phyloP scores from a whole-genome alignment of 2,797 vertebrate genomes.

The Alca torda region DNA sequence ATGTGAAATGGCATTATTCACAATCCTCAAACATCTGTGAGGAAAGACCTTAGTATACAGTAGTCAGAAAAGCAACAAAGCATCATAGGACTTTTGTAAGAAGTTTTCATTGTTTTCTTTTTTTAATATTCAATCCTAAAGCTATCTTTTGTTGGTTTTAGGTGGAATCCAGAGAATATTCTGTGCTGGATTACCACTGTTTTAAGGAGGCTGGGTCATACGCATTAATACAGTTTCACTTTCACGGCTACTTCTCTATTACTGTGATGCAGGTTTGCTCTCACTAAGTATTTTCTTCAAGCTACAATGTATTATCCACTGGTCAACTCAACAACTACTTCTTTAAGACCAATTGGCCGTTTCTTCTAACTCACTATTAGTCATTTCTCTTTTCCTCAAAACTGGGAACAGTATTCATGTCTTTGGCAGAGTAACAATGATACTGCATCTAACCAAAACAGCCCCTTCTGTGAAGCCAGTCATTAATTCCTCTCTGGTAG shows the following conservation, averaged over 20 bases:
- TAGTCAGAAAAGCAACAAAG: background rate
- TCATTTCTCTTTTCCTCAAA: conserved; percentile 10
- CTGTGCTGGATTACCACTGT: background rate
- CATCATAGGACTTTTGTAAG: background rate
- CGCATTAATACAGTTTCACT: background rate
- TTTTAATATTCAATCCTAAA: background rate
- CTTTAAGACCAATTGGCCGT: background rate
- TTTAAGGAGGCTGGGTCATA: background rate
- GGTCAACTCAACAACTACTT: background rate
- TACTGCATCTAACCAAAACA: conserved; percentile 21
- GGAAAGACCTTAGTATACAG: background rate
- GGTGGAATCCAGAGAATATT: background rate
- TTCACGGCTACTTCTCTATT: background rate
- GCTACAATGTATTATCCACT: background rate
- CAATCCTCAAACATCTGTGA: background rate
- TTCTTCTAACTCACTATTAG: background rate
- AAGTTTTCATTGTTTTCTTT: background rate
- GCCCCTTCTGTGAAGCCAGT: background rate
- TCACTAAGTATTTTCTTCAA: background rate
- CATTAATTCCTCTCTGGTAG: conserved; percentile 33
- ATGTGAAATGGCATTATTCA: background rate
- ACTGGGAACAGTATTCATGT: background rate
- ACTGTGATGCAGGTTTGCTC: background rate
- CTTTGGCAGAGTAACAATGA: background rate
- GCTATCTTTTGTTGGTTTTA: background rate